A percentile compares a stretch with the other conserved stretches of the same genome.
phyloP scores from a whole-genome alignment of 2,113 vertebrate species.

The Cyprinodon brontotheroides region DNA sequence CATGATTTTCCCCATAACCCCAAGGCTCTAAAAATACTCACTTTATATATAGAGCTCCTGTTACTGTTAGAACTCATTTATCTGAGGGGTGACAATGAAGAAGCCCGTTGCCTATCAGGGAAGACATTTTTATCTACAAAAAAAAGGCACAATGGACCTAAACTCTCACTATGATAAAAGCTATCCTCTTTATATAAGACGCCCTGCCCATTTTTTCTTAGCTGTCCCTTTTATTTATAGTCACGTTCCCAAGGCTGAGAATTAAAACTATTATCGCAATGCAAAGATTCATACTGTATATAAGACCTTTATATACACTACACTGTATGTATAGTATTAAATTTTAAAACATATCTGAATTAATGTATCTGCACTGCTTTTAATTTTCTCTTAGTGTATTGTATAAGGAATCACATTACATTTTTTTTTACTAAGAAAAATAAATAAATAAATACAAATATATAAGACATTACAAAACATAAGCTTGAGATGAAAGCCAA shows the following conservation, averaged over 20 bases:
- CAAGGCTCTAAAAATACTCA: constrained; percentile 55
- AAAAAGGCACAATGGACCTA: constrained; percentile 47
- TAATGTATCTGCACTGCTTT: constrained; percentile 26
- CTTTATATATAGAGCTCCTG: constrained; percentile 55
- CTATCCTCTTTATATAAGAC: constrained; percentile 47
- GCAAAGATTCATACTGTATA: background rate
- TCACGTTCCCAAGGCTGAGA: background rate
- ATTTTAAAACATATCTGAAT: background rate
- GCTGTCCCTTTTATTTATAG: constrained; percentile 1
- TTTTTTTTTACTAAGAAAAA: background rate
- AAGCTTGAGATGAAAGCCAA: background rate
- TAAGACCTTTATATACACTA: background rate
- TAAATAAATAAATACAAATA: background rate
- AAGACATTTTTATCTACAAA: constrained; percentile 48
- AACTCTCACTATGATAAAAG: constrained; percentile 48
- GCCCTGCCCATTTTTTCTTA: constrained; percentile 33
- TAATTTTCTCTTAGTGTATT: constrained; percentile 46
- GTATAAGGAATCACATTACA: constrained; percentile 44
- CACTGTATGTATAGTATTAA: too few species aligned
- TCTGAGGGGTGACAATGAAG: constrained; percentile 28
- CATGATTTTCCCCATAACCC: constrained; percentile 49
- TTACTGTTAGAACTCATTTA: constrained; percentile 36
- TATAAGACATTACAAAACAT: background rate
- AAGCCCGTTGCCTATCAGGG: constrained; percentile 15
- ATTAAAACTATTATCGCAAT: background rate